Evolutionary conservation across 1,140 invertebrate species (phyloP).

Genomic region (Hyles euphorbiae): DNA sequence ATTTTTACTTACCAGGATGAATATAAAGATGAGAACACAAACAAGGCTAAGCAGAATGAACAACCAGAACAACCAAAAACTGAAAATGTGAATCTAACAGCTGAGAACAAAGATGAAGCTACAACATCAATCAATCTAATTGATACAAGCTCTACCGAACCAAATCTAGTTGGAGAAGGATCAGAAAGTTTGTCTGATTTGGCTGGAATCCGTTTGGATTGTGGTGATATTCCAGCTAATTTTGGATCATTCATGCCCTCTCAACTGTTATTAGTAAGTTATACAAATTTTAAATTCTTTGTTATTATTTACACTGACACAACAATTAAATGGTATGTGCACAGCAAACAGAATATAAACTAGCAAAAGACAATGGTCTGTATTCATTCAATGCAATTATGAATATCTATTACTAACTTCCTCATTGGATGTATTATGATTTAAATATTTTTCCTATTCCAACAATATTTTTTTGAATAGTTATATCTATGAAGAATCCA

Average conservation of each 20-base stretch:
- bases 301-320: background rate
- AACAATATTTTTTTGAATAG: background rate
- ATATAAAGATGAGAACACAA: constrained; percentile 62
- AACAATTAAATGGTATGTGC: background rate
- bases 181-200: constrained; percentile 47
- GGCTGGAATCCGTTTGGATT: constrained; percentile 55
- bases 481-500: background rate
- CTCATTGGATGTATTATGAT: background rate
- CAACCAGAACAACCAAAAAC: constrained; percentile 20
- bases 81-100: constrained; percentile 28
- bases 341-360: too few species aligned
- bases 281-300: constrained; percentile 1
- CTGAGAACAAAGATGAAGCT: constrained; percentile 28
- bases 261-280: constrained; percentile 64
- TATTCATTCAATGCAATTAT: too few species aligned
- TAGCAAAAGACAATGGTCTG: too few species aligned
- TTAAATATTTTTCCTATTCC: background rate
- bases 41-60: constrained; percentile 20
- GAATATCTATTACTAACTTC: too few species aligned
- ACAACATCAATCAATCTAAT: constrained; percentile 43
- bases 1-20: constrained; percentile 55
- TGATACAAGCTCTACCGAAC: constrained; percentile 30
- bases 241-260: constrained; percentile 70
- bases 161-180: constrained; percentile 20
- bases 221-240: constrained; percentile 44